Conservation (phyloP, 2,797 vertebrate species). For the Enoplosus armatus region DNA sequence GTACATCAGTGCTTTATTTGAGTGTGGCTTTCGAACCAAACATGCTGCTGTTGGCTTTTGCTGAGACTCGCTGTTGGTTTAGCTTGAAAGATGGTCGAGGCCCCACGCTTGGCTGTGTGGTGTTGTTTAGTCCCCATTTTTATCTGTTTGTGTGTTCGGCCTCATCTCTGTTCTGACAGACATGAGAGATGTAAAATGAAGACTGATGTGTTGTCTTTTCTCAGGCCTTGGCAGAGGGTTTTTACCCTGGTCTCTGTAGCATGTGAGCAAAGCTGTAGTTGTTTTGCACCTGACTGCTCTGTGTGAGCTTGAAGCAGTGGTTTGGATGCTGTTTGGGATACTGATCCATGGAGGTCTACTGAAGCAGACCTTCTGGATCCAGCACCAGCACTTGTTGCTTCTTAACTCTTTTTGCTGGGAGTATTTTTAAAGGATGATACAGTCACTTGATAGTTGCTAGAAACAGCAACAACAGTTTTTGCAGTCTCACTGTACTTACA, state of each 20-base stretch:
- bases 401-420: slow-evolving; percentile 39
- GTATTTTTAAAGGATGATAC: slow-evolving; percentile 9
- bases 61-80: slow-evolving; percentile 47
- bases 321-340: slow-evolving; percentile 27
- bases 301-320: slow-evolving; percentile 46
- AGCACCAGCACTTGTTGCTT: slow-evolving; percentile 12
- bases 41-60: slow-evolving; percentile 61
- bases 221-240: slow-evolving; percentile 11
- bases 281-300: slow-evolving; percentile 24
- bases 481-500: not conserved
- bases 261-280: slow-evolving; percentile 41
- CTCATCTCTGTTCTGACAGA: slow-evolving; percentile 40
- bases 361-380: slow-evolving; percentile 9
- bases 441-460: not conserved
- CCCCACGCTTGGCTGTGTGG: slow-evolving; percentile 65
- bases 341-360: not conserved
- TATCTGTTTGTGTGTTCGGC: slow-evolving; percentile 46
- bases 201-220: slow-evolving; percentile 22
- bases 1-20: slow-evolving; percentile 70
- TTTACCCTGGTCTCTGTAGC: slow-evolving; percentile 36
- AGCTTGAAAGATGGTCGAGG: slow-evolving; percentile 39
- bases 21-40: slow-evolving; percentile 65
- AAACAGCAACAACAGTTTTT: not conserved
- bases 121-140: slow-evolving; percentile 52
- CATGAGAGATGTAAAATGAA: slow-evolving; percentile 19